Conservation (phyloP, 2,888 invertebrate genomes). For the Drosophila macrothrix region DNA sequence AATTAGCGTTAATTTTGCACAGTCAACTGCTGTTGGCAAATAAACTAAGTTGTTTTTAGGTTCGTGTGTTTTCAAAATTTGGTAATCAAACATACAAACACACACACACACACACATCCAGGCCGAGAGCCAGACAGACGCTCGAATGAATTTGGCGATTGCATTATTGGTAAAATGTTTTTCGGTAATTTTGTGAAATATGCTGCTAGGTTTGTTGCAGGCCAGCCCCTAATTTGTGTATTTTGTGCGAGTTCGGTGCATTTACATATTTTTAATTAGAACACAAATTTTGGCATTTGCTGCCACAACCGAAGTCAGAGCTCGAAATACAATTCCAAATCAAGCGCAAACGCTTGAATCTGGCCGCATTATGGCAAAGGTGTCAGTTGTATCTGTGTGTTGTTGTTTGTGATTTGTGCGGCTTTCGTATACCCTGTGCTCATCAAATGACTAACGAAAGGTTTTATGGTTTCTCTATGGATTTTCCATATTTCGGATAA, state of each 20-base stretch:
- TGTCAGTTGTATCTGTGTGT: slow-evolving; percentile 9
- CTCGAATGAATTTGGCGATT: slow-evolving; percentile 33
- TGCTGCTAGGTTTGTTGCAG: slow-evolving; percentile 46
- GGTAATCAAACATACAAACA: slow-evolving; percentile 32
- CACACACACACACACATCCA: slow-evolving; percentile 17
- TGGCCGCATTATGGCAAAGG: not conserved
- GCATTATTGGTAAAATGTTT: slow-evolving; percentile 57
- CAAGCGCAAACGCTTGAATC: slow-evolving; percentile 13
- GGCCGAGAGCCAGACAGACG: not conserved
- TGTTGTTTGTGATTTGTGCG: slow-evolving; percentile 2
- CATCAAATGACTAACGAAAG: not conserved
- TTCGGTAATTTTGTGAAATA: slow-evolving; percentile 69
- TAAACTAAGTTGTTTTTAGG: slow-evolving; percentile 75
- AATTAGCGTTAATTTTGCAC: slow-evolving; percentile 21
- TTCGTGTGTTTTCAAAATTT: slow-evolving; percentile 51
- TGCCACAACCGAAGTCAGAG: slow-evolving; percentile 7
- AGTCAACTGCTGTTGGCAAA: slow-evolving; percentile 58
- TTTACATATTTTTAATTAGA: slow-evolving; percentile 79
- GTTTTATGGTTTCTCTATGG: not conserved
- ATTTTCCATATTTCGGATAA: not conserved
- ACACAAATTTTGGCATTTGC: slow-evolving; percentile 64
- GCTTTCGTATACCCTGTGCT: slow-evolving; percentile 2
- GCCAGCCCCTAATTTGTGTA: slow-evolving; percentile 43
- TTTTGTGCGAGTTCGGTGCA: slow-evolving; percentile 60
- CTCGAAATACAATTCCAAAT: slow-evolving; percentile 28